Conservation (phyloP, 1,140 invertebrate species). For the Rhopalosiphum padi region DNA sequence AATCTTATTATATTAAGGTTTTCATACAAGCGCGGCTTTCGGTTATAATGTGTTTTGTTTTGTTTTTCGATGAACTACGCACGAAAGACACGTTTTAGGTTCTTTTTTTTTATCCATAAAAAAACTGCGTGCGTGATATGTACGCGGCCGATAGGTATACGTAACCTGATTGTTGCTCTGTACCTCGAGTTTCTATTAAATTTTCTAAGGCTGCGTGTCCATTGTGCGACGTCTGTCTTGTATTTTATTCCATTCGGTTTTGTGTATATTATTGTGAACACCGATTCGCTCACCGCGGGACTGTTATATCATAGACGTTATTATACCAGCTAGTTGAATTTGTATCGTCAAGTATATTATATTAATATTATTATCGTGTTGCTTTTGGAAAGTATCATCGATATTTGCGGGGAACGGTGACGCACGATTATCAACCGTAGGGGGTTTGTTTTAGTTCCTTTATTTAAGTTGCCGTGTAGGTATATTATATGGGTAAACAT, state of each 20-base stretch:
- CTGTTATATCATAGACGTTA: too few relatives aligned
- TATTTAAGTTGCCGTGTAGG: background rate
- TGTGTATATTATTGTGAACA: background rate
- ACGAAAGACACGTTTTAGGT: background rate
- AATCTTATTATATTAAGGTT: background rate
- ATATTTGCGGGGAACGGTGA: background rate
- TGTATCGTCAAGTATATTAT: background rate
- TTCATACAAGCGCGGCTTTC: background rate
- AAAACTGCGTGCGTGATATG: background rate
- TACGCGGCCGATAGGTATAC: background rate
- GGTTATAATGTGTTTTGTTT: too few relatives aligned
- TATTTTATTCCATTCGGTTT: background rate
- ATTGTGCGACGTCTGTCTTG: background rate
- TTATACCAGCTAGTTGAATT: background rate
- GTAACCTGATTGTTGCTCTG: background rate
- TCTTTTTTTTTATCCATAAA: background rate
- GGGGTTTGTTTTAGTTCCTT: background rate
- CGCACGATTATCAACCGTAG: too few relatives aligned
- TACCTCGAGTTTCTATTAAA: background rate
- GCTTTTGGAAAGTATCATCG: background rate
- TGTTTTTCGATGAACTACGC: background rate
- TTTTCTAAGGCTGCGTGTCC: background rate
- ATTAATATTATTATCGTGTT: background rate
- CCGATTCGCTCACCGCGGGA: background rate
- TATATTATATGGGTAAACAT: too few relatives aligned